phyloP scores from a whole-genome alignment of 1,140 invertebrate species.

The Rhagoletis pomonella region DNA sequence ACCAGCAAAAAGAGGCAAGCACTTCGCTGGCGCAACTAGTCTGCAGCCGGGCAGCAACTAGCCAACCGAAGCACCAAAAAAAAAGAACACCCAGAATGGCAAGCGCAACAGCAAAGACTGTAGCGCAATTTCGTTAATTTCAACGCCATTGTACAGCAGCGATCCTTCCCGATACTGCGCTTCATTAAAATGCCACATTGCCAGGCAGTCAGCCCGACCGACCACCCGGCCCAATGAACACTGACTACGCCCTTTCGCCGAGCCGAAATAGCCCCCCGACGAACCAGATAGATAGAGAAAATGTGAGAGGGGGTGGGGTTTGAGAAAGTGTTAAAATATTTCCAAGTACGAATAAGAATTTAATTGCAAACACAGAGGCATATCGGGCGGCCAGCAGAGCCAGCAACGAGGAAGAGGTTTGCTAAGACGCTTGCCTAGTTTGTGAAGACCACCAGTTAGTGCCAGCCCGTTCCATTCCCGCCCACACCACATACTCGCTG shows the following conservation, averaged over 20 bases:
- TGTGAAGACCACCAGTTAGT: background rate
- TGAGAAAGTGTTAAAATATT: conserved; percentile 31
- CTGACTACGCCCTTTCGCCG: background rate
- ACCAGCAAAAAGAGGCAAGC: background rate
- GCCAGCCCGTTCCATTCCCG: background rate
- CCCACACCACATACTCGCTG: background rate
- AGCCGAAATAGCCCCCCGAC: background rate
- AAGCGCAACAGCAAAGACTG: background rate
- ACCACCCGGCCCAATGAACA: background rate
- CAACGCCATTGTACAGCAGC: conserved; percentile 7
- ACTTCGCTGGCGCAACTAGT: background rate
- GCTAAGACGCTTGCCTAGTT: background rate
- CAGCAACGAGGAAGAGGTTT: background rate
- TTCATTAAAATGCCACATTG: conserved; percentile 48
- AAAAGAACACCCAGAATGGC: background rate
- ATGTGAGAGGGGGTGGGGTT: background rate
- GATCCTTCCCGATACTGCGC: conserved; percentile 10
- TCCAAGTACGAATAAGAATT: conserved; percentile 42
- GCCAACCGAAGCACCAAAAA: background rate
- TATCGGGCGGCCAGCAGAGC: background rate
- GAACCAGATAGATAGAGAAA: background rate
- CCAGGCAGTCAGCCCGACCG: background rate
- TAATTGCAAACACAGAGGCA: conserved; percentile 42
- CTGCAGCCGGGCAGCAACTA: background rate
- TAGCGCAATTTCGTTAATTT: conserved; percentile 36